Evolutionary conservation across 2,113 vertebrate species (phyloP), one percentile per base, ranked within the genome.

Genomic region (Nanger granti): DNA sequence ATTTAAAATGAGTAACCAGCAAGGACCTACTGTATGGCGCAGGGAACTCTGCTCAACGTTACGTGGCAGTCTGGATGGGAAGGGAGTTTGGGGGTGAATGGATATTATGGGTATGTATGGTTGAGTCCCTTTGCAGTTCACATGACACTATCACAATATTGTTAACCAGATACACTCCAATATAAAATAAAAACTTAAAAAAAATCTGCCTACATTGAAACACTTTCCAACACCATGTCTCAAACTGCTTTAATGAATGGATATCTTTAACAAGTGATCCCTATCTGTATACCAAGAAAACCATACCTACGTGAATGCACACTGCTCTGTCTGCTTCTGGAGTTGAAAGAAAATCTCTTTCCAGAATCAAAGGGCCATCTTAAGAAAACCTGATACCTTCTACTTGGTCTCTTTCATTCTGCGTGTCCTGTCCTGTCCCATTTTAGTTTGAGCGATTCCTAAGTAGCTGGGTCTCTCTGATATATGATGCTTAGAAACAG

Each of bases 381-480:
- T 47, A 17, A 79, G 84, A 94, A 55, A 94, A 95, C 17, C 34
- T 26, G 34, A 84, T 57, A 37, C 76, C n/a, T 73, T 87, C 47
- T 31, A 62, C 60, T 93, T 79, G 88, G 26, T 84, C 86, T 95
- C 37, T 60, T 95, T 73, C 41, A 76, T 76, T 79, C 85, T 34
- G 6, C 14, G 22, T 87, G 66, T 64, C 6, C 62, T 44, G 8
- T 29, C 52, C 44, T 82, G 73, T 37, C 92, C 89, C 44, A 76
- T 82, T 92, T 60, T 22, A 90, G 34, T 91, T 54, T 60, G 82
- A 90, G 66, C 0, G 1, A 37, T 47, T 76, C 13, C 4, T 92
- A 64, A 94, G 92, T 90, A 96, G 92, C 87, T 84, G 80, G 60
- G 41, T 29, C 85, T 92, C 82, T 93, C 89, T 90, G 87, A 96